phyloP scores from a whole-genome alignment of 2,113 vertebrate genomes.

The Paramormyrops kingsleyae region DNA sequence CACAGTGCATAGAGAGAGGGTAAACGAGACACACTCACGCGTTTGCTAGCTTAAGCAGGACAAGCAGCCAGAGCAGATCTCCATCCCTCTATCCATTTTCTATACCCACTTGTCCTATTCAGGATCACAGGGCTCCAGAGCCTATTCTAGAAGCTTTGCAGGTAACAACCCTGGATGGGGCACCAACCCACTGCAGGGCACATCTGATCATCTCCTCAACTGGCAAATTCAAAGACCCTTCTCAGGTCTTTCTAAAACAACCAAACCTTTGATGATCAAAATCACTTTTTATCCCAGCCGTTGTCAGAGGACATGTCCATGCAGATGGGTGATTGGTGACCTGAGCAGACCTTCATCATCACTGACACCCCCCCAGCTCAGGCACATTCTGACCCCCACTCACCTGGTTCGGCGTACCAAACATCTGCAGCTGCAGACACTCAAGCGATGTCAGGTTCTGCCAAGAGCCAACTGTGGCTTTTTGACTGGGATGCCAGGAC shows the following conservation, averaged over 20 bases:
- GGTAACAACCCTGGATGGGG: neutral
- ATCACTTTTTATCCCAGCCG: neutral
- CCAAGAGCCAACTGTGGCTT: neutral
- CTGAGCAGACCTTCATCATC: neutral
- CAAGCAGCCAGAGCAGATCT: neutral
- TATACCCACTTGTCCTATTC: neutral
- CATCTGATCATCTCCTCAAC: neutral
- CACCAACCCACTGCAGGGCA: neutral
- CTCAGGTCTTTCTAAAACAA: neutral
- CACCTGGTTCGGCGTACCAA: neutral
- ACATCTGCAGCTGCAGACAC: neutral
- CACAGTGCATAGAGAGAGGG: neutral
- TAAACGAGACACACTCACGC: neutral
- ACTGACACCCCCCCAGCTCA: neutral
- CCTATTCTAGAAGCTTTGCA: neutral
- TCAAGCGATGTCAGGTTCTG: no score
- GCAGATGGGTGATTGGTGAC: neutral
- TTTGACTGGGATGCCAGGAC: neutral
- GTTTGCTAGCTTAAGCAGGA: neutral
- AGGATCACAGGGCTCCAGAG: neutral
- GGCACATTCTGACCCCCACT: neutral
- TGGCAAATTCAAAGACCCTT: neutral
- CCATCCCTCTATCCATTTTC: neutral
- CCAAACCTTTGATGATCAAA: neutral
- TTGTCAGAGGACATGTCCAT: neutral